Evolutionary conservation across 53 echinoderm and acorn worm genomes (phyloP), one percentile per base, ranked within the genome.

Genomic region (Paelopatides confundens): DNA sequence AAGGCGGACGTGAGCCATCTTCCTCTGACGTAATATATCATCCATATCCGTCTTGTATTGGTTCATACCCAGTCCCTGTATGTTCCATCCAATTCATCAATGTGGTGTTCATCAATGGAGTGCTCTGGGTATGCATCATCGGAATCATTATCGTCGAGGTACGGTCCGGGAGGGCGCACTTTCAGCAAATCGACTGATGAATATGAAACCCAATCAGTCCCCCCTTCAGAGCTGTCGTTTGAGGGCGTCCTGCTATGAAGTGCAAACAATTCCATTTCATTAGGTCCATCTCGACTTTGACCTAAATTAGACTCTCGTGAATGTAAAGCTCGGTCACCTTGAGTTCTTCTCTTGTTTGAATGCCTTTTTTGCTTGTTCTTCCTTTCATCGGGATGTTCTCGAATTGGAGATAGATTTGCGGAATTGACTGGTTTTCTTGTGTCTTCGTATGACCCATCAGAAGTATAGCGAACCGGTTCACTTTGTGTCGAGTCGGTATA

Each of bases 371-470:
- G 63, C 24, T 40, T 83, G 64, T 37, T 83, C 13, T 37, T 58
- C 34, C 64, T 38, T 63, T 87, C 88, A 14, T 87, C 65, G 32
- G 88, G 88, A 63, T 87, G 77, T 53, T 87, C 88, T 13, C 79
- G 78, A 36, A 87, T 87, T 38, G 88, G 88, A 29, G 88, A 77
- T 39, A 87, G 54, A 27, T 63, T 68, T 15, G 32, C 63, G 11
- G 78, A 8, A 48, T 69, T 78, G 2, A 78, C 28, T 17, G 78
- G 47, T 21, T 65, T 87, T 23, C 77, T 43, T 2, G 63, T 63
- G 21, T 62, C 88, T 18, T 87, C 77, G 26, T 77, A 39, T 3
- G 35, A 52, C 47, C 65, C 35, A 48, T 71, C 86, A 27, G 31
- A 31, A 69, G 40, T 43, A 18, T 69, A 69, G 4, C 38, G 30